These are phyloP conservation scores for Bovichtus diacanthus DNA, from an alignment of 2,797 vertebrate species.

Conservation along the genomic window DNA sequence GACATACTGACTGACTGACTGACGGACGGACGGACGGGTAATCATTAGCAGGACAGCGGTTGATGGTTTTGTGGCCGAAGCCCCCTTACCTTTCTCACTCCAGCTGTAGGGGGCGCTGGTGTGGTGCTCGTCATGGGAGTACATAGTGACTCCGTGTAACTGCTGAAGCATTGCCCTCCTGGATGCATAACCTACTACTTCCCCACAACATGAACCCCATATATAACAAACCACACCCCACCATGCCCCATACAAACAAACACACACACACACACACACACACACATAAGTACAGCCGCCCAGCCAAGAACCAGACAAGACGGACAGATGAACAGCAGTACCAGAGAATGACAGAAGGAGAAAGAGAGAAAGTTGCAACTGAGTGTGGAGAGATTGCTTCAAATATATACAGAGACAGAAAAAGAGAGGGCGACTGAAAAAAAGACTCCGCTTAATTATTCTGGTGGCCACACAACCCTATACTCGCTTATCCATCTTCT, in stretches of 20 bases:
- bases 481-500: constrained; percentile 9
- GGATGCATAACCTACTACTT: constrained; percentile 87
- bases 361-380: constrained; percentile 72
- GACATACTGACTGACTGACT: constrained; percentile 64
- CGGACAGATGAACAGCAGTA: constrained; percentile 69
- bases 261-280: constrained; percentile 42
- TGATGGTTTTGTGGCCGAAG: constrained; percentile 54
- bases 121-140: constrained; percentile 89
- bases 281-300: constrained; percentile 38
- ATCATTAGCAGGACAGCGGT: constrained; percentile 55
- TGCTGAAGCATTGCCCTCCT: constrained; percentile 93
- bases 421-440: constrained; percentile 24
- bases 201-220: constrained; percentile 73
- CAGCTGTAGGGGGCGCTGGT: constrained; percentile 82
- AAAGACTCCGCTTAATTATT: constrained; percentile 25
- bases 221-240: constrained; percentile 60
- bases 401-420: constrained; percentile 49
- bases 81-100: constrained; percentile 89
- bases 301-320: constrained; percentile 61
- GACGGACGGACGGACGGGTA: constrained; percentile 51
- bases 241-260: constrained; percentile 18
- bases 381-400: constrained; percentile 60
- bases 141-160: constrained; percentile 90
- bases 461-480: constrained; percentile 48
- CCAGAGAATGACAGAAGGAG: constrained; percentile 70